Evolutionary conservation across 1,140 invertebrate genomes (phyloP), one percentile per base, ranked within the genome.

Genomic region (Pogonus chalceus): DNA sequence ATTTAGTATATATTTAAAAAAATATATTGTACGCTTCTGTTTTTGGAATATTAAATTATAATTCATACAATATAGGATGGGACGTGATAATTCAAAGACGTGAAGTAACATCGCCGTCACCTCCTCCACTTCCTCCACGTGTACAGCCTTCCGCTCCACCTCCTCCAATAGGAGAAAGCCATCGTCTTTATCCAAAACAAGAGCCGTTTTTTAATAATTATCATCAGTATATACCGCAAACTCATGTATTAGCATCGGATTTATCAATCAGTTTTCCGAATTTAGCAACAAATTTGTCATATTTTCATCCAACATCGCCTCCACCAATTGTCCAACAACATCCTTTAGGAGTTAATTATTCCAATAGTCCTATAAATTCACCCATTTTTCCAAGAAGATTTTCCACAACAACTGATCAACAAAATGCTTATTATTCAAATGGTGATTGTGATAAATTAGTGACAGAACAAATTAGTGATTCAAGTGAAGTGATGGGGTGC

Each of bases 111-210:
- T 49, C 47, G 4, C 21, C 35, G 9, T 35, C n/a, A 46, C 54
- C 56, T 31, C 56, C 59, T n/a, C 56, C 56, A 2, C 2, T 60
- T 26, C 59, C 59, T 23, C 56, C 56, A n/a, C 26, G 53, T 22
- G 31, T 60, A 14, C 54, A 56, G 43, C 59, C 59, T n/a, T 58
- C 59, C 9, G 59, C 59, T 22, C 59, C 59, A 23, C 59, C 59
- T 3, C 56, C 52, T n/a, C n/a, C n/a, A n/a, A n/a, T n/a, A n/a
- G 18, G 59, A 58, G 51, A 50, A n/a, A 51, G 43, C 50, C 37
- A 48, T 50, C 21, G 39, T 12, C 51, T n/a, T 48, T 56, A 50
- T 37, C 35, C 47, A 10, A 23, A 46, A n/a, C 16, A 49, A 18
- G 48, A 31, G 24, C 37, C 35, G 20, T 35, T 31, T 35, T 51